phyloP scores from a whole-genome alignment of 2,797 vertebrate genomes.

The Holocentrus rufus region DNA sequence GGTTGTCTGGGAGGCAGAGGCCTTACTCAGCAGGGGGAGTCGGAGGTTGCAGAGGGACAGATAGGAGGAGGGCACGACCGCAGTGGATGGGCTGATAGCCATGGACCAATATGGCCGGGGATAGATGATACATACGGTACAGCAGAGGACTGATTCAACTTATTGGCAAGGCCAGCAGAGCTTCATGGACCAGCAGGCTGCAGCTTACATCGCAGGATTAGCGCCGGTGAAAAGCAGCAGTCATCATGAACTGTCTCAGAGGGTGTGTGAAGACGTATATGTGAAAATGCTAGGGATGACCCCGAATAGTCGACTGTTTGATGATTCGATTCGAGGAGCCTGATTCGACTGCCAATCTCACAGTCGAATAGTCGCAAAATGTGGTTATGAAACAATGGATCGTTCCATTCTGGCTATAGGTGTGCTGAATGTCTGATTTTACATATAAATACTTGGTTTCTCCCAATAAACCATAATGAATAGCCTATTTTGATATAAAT shows the following conservation, averaged over 20 bases:
- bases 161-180: slow-evolving; percentile 30
- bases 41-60: slow-evolving; percentile 16
- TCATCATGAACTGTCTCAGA: neutral
- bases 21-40: slow-evolving; percentile 56
- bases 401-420: too few species aligned
- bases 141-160: slow-evolving; percentile 33
- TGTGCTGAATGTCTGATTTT: neutral
- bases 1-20: slow-evolving; percentile 28
- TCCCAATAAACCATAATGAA: too few species aligned
- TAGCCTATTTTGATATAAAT: too few species aligned
- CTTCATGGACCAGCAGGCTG: slow-evolving; percentile 42
- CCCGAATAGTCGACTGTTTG: too few species aligned
- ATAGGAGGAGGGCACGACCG: slow-evolving; percentile 22
- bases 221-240: neutral
- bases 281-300: neutral
- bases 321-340: too few species aligned
- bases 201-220: slow-evolving; percentile 31
- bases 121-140: slow-evolving; percentile 15
- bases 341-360: too few species aligned
- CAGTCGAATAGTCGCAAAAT: too few species aligned
- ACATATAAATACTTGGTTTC: too few species aligned
- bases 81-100: slow-evolving; percentile 18
- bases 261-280: neutral
- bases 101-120: slow-evolving; percentile 9
- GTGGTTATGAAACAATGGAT: too few species aligned